These are phyloP conservation scores for Notolabrus celidotus DNA, from an alignment of 2,797 vertebrate genomes.

Conservation along the genomic window DNA sequence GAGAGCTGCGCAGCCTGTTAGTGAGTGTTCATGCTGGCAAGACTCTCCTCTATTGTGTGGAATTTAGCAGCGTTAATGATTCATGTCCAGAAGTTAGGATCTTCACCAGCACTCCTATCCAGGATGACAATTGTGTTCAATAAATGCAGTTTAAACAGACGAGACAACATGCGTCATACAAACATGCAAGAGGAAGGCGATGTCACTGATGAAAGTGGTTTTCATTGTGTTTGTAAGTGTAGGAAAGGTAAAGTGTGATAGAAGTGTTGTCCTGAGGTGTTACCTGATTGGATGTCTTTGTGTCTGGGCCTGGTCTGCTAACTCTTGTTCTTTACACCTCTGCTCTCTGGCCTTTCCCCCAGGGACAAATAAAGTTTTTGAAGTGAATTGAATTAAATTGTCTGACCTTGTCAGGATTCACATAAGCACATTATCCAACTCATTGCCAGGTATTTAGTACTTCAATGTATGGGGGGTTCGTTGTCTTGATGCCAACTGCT, in stretches of 20 bases:
- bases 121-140: constrained; percentile 33
- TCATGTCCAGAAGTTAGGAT: constrained; percentile 52
- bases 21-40: constrained; percentile 25
- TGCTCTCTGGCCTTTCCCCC: too few relatives aligned
- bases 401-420: too few relatives aligned
- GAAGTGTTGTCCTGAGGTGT: too few relatives aligned
- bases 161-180: constrained; percentile 20
- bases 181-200: constrained; percentile 4
- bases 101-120: constrained; percentile 30
- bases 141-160: constrained; percentile 34
- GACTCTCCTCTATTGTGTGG: constrained; percentile 20
- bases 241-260: not conserved
- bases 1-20: constrained; percentile 17
- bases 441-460: too few relatives aligned
- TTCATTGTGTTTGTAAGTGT: constrained; percentile 9
- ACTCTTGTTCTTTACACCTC: too few relatives aligned
- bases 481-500: too few relatives aligned
- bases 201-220: not conserved
- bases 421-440: too few relatives aligned
- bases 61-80: constrained; percentile 47
- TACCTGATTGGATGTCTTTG: too few relatives aligned
- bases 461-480: too few relatives aligned
- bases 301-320: too few relatives aligned
- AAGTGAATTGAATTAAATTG: too few relatives aligned
- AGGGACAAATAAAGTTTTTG: too few relatives aligned